Conservation (phyloP, 2,888 invertebrate species). For the Orgyia antiqua region DNA sequence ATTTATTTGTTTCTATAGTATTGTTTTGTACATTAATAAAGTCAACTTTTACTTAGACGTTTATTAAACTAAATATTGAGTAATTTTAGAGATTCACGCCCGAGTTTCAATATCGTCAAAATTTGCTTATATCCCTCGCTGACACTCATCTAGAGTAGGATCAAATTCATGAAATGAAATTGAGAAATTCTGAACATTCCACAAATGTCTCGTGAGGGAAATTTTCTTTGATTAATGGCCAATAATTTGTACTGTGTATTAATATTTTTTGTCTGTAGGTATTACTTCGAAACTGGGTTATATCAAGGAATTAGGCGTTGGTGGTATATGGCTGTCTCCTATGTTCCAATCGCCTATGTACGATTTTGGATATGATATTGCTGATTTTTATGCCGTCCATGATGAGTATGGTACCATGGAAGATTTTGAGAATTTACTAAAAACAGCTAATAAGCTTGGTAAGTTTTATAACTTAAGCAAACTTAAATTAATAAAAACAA, state of each 20-base stretch:
- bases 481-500: too few relatives aligned
- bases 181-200: not conserved
- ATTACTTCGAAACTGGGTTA: conserved; percentile 80
- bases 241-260: not conserved
- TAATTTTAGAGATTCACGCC: too few relatives aligned
- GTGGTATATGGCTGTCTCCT: conserved; percentile 86
- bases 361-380: conserved; percentile 89
- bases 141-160: too few relatives aligned
- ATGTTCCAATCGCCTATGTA: conserved; percentile 85
- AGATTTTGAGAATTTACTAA: conserved; percentile 81
- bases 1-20: not conserved
- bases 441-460: conserved; percentile 69
- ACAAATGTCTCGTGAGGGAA: not conserved
- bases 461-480: conserved; percentile 22
- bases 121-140: too few relatives aligned
- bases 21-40: too few relatives aligned
- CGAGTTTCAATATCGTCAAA: too few relatives aligned
- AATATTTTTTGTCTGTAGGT: conserved; percentile 49
- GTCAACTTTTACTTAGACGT: too few relatives aligned
- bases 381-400: conserved; percentile 83
- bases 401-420: conserved; percentile 84
- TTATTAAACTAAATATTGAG: too few relatives aligned
- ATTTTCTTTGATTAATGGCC: not conserved
- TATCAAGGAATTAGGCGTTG: conserved; percentile 81
- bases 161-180: not conserved